These are phyloP conservation scores for Meteorus cinctellus DNA, from an alignment of 2,888 invertebrate genomes.

Conservation along the genomic window DNA sequence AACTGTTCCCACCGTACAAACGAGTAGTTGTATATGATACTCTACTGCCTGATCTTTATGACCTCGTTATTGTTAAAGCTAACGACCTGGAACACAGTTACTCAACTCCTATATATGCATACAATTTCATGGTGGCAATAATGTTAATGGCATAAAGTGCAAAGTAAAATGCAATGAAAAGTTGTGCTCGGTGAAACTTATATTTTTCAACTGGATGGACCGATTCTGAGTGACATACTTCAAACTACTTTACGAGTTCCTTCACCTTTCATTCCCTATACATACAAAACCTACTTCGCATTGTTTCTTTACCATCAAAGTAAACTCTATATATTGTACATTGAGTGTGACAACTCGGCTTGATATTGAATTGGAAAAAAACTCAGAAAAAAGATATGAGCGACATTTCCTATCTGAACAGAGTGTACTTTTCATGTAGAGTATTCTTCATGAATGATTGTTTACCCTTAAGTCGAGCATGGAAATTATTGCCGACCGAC, in stretches of 20 bases:
- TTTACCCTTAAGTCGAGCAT: neutral
- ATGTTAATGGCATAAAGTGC: neutral
- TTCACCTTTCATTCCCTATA: conserved; percentile 10
- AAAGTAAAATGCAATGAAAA: conserved; percentile 19
- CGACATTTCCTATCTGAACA: neutral
- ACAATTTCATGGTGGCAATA: neutral
- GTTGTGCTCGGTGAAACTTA: conserved; percentile 12
- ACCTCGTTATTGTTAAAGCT: conserved; percentile 25
- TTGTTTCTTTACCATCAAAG: conserved; percentile 5
- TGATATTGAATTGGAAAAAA: neutral
- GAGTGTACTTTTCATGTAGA: neutral
- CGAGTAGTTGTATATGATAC: neutral
- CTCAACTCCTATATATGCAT: neutral
- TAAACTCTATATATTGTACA: conserved; percentile 1
- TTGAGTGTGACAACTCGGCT: conserved; percentile 12
- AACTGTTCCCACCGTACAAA: neutral
- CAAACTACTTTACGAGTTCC: conserved; percentile 21
- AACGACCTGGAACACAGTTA: conserved; percentile 12
- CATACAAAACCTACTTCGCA: conserved; percentile 13
- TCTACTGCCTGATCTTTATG: conserved; percentile 22
- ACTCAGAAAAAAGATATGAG: neutral
- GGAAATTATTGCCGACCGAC: too few species aligned
- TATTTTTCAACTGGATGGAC: neutral
- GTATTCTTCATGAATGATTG: neutral
- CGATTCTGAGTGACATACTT: neutral